phyloP scores from a whole-genome alignment of 2,888 invertebrate genomes.

The Octodonta nipae region DNA sequence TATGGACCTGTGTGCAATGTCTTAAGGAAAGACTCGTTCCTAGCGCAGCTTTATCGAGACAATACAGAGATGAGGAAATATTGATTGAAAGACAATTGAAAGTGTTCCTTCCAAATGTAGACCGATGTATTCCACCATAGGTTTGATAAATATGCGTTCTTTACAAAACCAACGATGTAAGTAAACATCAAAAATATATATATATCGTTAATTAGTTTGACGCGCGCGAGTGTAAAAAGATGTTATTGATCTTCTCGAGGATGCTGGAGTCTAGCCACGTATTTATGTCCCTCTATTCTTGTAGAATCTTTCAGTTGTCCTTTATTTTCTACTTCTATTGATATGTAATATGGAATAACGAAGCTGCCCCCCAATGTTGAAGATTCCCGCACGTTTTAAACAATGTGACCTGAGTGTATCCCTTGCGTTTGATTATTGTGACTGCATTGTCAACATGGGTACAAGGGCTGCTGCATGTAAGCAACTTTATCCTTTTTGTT shows the following conservation, averaged over 20 bases:
- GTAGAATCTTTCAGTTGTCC: slow-evolving; percentile 33
- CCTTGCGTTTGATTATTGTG: slow-evolving; percentile 40
- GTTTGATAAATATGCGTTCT: slow-evolving; percentile 24
- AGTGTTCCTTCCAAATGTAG: slow-evolving; percentile 4
- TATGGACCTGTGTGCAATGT: slow-evolving; percentile 8
- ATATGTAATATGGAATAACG: slow-evolving; percentile 35
- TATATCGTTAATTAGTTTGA: slow-evolving; percentile 20
- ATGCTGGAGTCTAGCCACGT: slow-evolving; percentile 31
- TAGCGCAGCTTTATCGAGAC: slow-evolving; percentile 8
- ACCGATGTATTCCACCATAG: slow-evolving; percentile 14
- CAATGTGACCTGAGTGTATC: slow-evolving; percentile 40
- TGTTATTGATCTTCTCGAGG: slow-evolving; percentile 31
- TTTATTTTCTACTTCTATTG: slow-evolving; percentile 35
- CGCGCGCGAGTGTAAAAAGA: slow-evolving; percentile 26
- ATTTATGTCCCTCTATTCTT: slow-evolving; percentile 31
- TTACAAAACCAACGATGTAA: slow-evolving; percentile 32
- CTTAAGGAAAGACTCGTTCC: slow-evolving; percentile 7
- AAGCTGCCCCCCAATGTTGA: slow-evolving; percentile 38
- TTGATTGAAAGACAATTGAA: slow-evolving; percentile 10
- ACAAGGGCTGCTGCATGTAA: slow-evolving; percentile 88
- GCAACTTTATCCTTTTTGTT: slow-evolving; percentile 35
- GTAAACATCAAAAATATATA: slow-evolving; percentile 27
- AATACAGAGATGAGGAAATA: slow-evolving; percentile 5
- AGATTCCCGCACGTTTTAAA: slow-evolving; percentile 40
- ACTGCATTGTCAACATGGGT: slow-evolving; percentile 62